Evolutionary conservation across 2,797 vertebrate species (phyloP).

Genomic region (Circus cinereus): DNA sequence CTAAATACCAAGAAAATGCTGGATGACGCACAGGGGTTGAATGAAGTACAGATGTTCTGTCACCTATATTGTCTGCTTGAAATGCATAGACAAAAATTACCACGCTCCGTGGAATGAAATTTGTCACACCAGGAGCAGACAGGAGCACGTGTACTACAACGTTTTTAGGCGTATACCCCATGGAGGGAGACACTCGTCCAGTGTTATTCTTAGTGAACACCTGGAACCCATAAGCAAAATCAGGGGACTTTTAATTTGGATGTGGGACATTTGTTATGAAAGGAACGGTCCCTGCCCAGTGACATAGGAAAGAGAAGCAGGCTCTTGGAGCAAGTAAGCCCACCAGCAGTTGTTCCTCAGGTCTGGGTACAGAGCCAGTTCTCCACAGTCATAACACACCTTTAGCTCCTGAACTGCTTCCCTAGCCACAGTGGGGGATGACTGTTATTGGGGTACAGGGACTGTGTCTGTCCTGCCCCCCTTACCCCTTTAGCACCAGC

Average conservation of each 20-base stretch:
- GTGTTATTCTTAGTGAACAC: neutral
- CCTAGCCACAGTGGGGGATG: accelerated
- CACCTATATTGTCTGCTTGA: neutral
- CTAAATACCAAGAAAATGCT: neutral
- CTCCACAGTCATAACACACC: neutral
- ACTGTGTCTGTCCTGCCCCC: neutral
- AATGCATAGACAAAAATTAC: neutral
- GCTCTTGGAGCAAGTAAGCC: neutral
- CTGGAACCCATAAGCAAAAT: neutral
- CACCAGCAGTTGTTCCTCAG: neutral
- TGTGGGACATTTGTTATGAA: accelerated
- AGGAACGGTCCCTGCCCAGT: neutral
- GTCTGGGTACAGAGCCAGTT: neutral
- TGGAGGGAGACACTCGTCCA: neutral
- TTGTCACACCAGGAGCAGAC: neutral
- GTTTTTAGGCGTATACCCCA: neutral
- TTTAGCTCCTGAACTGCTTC: neutral
- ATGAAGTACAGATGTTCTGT: conserved; percentile 15
- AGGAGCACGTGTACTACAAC: neutral
- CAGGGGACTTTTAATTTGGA: neutral
- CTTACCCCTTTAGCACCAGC: neutral
- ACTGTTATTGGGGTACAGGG: neutral
- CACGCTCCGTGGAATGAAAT: neutral
- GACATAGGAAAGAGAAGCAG: neutral
- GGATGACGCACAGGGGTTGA: neutral